phyloP scores from a whole-genome alignment of 2,888 invertebrate genomes.

The Eudemis profundana region DNA sequence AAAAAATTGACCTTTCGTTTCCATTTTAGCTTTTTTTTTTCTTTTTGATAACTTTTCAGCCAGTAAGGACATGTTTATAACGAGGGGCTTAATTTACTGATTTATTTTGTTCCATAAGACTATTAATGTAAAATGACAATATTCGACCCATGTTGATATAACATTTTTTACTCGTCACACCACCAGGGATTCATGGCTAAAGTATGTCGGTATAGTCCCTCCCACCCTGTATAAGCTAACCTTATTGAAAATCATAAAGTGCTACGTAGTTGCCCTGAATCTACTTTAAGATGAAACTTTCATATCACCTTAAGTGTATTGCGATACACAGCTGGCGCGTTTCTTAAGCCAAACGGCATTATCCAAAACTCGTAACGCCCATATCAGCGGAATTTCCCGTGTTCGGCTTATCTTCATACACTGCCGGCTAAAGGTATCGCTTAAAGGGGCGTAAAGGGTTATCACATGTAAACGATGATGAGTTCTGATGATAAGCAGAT shows the following conservation, averaged over 20 bases:
- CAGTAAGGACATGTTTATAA: too few species aligned
- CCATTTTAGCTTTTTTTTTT: too few species aligned
- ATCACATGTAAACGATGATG: conserved; percentile 19
- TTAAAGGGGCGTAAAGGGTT: not conserved
- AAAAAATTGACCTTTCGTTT: too few species aligned
- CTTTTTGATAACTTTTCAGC: too few species aligned
- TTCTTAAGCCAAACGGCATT: not conserved
- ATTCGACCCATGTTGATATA: too few species aligned
- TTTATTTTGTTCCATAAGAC: too few species aligned
- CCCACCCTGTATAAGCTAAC: not conserved
- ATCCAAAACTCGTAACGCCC: not conserved
- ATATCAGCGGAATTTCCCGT: conserved; percentile 11
- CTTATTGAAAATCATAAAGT: not conserved
- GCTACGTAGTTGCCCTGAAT: not conserved
- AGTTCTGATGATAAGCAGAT: conserved; percentile 17
- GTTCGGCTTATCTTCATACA: conserved; percentile 12
- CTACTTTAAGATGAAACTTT: not conserved
- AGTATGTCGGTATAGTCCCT: too few species aligned
- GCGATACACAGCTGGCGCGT: not conserved
- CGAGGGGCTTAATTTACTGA: too few species aligned
- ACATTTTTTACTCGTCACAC: too few species aligned
- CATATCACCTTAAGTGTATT: not conserved
- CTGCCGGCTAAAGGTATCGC: conserved; percentile 5
- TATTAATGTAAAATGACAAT: too few species aligned
- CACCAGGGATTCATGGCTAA: too few species aligned